Conservation (phyloP, 1,140 invertebrate genomes). For the Macrocentrus cingulum region DNA sequence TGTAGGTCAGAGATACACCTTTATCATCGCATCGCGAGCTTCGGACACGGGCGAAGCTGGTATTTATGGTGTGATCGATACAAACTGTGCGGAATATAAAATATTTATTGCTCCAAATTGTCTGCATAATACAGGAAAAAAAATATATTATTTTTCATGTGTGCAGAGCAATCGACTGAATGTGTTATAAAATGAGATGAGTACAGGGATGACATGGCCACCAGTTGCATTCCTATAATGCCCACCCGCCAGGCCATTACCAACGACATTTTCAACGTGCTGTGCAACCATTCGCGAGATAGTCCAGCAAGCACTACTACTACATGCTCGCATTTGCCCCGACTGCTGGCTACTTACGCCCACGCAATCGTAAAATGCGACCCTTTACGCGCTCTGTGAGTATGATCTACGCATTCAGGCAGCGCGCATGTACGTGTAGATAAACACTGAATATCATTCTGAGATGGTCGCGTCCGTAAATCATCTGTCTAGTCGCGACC, state of each 20-base stretch:
- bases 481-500: too few species aligned
- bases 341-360: conserved; percentile 27
- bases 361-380: conserved; percentile 31
- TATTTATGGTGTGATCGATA: too few species aligned
- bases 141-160: too few species aligned
- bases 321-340: conserved; percentile 15
- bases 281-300: background rate
- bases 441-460: background rate
- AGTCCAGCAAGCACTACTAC: background rate
- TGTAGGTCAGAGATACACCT: conserved; percentile 20
- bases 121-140: too few species aligned
- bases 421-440: background rate
- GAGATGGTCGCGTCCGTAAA: background rate
- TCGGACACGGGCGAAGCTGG: background rate
- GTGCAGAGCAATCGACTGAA: too few species aligned
- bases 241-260: conserved; percentile 28
- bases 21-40: background rate
- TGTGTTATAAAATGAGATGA: background rate
- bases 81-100: too few species aligned
- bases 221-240: conserved; percentile 7
- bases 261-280: conserved; percentile 25
- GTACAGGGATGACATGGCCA: background rate
- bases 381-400: conserved; percentile 22
- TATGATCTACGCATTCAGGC: conserved; percentile 31
- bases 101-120: too few species aligned